Conservation (phyloP, 2,797 vertebrate species). For the Urosaurus nigricauda region DNA sequence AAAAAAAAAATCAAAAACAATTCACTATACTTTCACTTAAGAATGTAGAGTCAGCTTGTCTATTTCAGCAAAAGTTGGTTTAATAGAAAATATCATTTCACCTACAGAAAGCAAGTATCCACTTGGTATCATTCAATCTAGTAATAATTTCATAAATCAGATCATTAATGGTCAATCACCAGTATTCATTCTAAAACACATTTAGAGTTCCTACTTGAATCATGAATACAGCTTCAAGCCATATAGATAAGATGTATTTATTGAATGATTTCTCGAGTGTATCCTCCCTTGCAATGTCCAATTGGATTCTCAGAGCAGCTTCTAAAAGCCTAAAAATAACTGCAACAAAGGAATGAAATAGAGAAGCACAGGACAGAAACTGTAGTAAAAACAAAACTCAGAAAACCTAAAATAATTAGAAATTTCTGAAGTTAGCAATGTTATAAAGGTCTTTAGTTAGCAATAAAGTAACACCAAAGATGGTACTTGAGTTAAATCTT, state of each 20-base stretch:
- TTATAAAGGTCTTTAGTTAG: background rate
- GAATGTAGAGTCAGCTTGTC: background rate
- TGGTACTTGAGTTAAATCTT: background rate
- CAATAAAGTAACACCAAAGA: background rate
- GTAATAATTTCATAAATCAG: background rate
- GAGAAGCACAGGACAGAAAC: background rate
- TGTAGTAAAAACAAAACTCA: background rate
- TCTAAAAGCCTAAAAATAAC: background rate
- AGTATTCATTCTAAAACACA: background rate
- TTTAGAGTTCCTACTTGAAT: background rate
- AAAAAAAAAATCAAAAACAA: background rate
- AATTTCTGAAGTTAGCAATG: background rate
- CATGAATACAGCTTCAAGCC: too few species aligned
- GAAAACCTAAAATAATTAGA: background rate
- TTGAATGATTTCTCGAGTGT: background rate
- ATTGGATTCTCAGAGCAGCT: background rate
- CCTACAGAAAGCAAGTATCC: background rate
- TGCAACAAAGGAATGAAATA: background rate
- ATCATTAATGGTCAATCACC: background rate
- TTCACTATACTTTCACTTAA: background rate
- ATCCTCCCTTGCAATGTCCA: background rate
- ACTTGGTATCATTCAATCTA: background rate
- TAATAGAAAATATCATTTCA: background rate
- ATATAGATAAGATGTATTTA: background rate
- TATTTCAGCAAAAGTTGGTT: background rate